These are phyloP conservation scores for Melinaea marsaeus DNA, from an alignment of 2,888 invertebrate genomes.

Conservation along the genomic window DNA sequence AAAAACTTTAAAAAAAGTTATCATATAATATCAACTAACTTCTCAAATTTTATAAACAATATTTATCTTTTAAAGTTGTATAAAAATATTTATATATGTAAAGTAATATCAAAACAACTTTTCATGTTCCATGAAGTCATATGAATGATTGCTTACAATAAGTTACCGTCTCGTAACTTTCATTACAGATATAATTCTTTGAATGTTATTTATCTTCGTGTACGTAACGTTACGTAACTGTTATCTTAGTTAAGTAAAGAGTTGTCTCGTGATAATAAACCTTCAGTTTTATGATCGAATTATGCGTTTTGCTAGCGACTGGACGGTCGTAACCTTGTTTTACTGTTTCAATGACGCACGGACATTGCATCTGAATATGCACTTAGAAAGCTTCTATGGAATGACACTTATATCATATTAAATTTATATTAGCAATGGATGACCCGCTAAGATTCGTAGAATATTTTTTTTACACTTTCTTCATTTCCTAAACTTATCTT, in stretches of 20 bases:
- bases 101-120: too few relatives aligned
- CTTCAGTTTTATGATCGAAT: slow-evolving; percentile 56
- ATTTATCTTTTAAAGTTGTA: too few relatives aligned
- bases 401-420: slow-evolving; percentile 12
- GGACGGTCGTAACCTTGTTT: slow-evolving; percentile 56
- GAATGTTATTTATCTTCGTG: not conserved
- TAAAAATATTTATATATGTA: too few relatives aligned
- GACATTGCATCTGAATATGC: slow-evolving; percentile 47
- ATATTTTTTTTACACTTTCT: too few relatives aligned
- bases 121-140: too few relatives aligned
- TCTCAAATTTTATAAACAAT: too few relatives aligned
- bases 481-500: too few relatives aligned
- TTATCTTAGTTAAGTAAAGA: slow-evolving; percentile 41
- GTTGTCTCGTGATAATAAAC: slow-evolving; percentile 59
- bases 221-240: slow-evolving; percentile 21
- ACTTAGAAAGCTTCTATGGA: slow-evolving; percentile 52
- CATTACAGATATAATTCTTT: too few relatives aligned
- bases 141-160: too few relatives aligned
- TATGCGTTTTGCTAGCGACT: slow-evolving; percentile 52
- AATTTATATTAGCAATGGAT: slow-evolving; percentile 10
- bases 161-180: too few relatives aligned
- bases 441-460: not conserved
- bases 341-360: slow-evolving; percentile 53
- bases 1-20: too few relatives aligned
- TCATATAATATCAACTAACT: too few relatives aligned